Percentiles rank a stretch among this genome's conserved stretches.
These are phyloP conservation scores for Brachyptera risi DNA, from an alignment of 2,888 invertebrate genomes.

Conservation along the genomic window DNA sequence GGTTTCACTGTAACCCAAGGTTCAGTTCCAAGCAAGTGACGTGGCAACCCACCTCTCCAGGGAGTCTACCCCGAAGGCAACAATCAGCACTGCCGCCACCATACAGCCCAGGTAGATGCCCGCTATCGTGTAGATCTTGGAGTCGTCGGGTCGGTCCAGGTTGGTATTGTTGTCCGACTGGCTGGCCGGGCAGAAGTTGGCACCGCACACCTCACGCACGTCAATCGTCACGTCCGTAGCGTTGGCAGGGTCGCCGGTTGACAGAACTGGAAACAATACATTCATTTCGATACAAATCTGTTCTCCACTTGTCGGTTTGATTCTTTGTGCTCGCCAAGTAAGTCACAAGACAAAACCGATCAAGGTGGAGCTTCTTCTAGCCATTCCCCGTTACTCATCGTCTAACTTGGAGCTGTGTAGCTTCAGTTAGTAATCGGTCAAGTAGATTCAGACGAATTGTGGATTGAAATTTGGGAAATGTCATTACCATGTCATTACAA, in stretches of 20 bases:
- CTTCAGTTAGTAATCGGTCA: too few relatives aligned
- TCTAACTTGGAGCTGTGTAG: too few relatives aligned
- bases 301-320: too few relatives aligned
- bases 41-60: constrained; percentile 48
- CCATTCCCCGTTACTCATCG: too few relatives aligned
- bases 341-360: too few relatives aligned
- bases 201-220: constrained; percentile 48
- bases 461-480: too few relatives aligned
- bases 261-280: not conserved
- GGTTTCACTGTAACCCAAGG: too few relatives aligned
- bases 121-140: constrained; percentile 55
- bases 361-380: too few relatives aligned
- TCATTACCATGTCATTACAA: too few relatives aligned
- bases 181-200: constrained; percentile 50
- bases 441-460: too few relatives aligned
- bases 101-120: constrained; percentile 61
- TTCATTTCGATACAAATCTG: too few relatives aligned
- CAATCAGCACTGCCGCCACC: constrained; percentile 55
- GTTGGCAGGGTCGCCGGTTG: not conserved
- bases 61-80: constrained; percentile 59
- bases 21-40: not conserved
- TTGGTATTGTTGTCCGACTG: constrained; percentile 42
- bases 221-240: not conserved
- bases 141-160: constrained; percentile 49
- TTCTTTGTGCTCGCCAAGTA: too few relatives aligned